phyloP scores from a whole-genome alignment of 2,888 invertebrate genomes.

The Sinhomidia bicolor region DNA sequence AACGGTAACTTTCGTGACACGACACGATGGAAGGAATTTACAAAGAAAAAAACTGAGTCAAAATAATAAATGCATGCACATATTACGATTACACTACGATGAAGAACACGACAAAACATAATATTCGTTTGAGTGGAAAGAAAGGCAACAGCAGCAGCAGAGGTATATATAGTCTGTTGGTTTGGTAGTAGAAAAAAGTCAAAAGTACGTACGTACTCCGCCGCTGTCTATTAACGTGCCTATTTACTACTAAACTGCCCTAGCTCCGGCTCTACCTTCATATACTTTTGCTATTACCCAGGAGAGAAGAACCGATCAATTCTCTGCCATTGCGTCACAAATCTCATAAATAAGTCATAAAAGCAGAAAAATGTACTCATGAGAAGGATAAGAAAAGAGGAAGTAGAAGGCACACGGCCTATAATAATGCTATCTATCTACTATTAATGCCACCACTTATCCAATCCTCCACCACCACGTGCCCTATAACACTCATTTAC shows the following conservation, averaged over 20 bases:
- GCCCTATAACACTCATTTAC: too few species aligned
- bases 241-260: too few species aligned
- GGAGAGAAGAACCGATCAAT: constrained; percentile 57
- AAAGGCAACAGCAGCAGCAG: too few species aligned
- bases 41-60: neutral
- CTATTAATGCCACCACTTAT: too few species aligned
- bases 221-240: too few species aligned
- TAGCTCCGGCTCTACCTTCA: neutral
- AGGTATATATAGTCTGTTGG: neutral
- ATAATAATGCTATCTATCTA: neutral
- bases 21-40: too few species aligned
- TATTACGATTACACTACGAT: neutral
- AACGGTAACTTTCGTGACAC: neutral
- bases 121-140: neutral
- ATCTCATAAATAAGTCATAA: constrained; percentile 72
- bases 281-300: neutral
- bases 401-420: neutral
- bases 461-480: too few species aligned
- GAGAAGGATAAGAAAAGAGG: neutral
- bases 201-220: too few species aligned
- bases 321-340: constrained; percentile 67
- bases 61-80: neutral
- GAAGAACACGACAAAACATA: neutral
- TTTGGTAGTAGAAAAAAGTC: neutral
- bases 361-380: constrained; percentile 45